Conservation (phyloP, 2,113 vertebrate species). For the Mohoua ochrocephala region DNA sequence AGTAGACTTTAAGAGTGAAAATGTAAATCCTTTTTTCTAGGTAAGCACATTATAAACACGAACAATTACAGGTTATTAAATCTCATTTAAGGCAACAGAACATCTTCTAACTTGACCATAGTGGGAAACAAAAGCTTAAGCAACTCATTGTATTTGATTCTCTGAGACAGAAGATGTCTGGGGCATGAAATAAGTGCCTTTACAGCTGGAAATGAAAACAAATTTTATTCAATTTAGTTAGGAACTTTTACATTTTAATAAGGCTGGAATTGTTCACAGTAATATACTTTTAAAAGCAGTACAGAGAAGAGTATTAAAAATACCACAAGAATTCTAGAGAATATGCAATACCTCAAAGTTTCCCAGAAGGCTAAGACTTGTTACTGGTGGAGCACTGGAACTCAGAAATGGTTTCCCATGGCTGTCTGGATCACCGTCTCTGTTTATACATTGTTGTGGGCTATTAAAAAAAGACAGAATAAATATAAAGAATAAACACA, state of each 20-base stretch:
- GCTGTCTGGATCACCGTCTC: constrained; percentile 77
- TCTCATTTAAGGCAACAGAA: neutral
- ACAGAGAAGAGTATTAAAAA: constrained; percentile 10
- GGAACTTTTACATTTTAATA: neutral
- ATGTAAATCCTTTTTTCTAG: neutral
- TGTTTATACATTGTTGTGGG: constrained; percentile 77
- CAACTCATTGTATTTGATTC: neutral
- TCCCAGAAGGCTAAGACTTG: constrained; percentile 95
- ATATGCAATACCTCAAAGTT: constrained; percentile 93
- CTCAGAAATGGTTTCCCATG: constrained; percentile 87
- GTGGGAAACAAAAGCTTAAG: neutral
- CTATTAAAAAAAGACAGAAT: constrained; percentile 55
- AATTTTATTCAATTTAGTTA: constrained; percentile 5
- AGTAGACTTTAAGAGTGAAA: neutral
- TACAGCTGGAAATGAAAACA: neutral
- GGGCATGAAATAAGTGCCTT: neutral
- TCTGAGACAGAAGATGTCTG: neutral
- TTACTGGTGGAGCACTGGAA: constrained; percentile 90
- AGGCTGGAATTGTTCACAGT: neutral
- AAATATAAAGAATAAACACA: constrained; percentile 3
- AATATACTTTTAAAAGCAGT: neutral
- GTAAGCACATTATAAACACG: neutral
- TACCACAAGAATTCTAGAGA: constrained; percentile 21
- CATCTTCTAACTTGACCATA: neutral
- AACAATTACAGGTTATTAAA: neutral